phyloP scores from a whole-genome alignment of 2,888 invertebrate species.

The Branchipolynoe longqiensis region DNA sequence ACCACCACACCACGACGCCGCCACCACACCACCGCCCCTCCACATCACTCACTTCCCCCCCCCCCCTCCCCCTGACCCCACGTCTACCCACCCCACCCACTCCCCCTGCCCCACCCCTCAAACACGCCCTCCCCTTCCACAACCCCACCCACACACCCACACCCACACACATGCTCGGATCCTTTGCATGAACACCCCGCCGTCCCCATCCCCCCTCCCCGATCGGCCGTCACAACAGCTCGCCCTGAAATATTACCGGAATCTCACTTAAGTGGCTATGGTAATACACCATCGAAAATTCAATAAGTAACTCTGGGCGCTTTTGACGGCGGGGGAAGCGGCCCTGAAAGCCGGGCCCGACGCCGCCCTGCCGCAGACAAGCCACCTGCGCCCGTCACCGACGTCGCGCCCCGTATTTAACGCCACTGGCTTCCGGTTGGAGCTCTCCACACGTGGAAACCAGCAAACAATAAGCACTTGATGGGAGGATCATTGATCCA shows the following conservation, averaged over 20 bases:
- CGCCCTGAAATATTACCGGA: slow-evolving; percentile 54
- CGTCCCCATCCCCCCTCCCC: not conserved
- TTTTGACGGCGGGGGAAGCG: not conserved
- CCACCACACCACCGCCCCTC: slow-evolving; percentile 13
- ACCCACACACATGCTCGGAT: not conserved
- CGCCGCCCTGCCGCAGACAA: not conserved
- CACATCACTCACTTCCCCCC: not conserved
- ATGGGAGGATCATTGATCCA: slow-evolving; percentile 46
- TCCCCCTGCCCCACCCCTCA: not conserved
- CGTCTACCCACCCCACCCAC: not conserved
- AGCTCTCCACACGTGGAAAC: slow-evolving; percentile 52
- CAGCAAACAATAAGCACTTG: slow-evolving; percentile 51
- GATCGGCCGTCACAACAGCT: not conserved
- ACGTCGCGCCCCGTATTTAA: slow-evolving; percentile 28
- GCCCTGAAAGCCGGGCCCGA: not conserved
- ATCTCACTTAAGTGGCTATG: slow-evolving; percentile 57
- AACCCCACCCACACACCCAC: not conserved
- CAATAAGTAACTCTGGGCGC: slow-evolving; percentile 22
- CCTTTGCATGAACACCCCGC: not conserved
- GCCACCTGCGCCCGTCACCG: not conserved
- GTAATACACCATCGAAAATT: slow-evolving; percentile 58
- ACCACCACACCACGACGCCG: too few relatives aligned
- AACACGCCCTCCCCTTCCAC: not conserved
- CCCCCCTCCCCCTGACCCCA: not conserved
- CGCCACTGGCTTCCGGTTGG: slow-evolving; percentile 36